Conservation (phyloP, 2,888 invertebrate species). For the Agriopis marginaria region DNA sequence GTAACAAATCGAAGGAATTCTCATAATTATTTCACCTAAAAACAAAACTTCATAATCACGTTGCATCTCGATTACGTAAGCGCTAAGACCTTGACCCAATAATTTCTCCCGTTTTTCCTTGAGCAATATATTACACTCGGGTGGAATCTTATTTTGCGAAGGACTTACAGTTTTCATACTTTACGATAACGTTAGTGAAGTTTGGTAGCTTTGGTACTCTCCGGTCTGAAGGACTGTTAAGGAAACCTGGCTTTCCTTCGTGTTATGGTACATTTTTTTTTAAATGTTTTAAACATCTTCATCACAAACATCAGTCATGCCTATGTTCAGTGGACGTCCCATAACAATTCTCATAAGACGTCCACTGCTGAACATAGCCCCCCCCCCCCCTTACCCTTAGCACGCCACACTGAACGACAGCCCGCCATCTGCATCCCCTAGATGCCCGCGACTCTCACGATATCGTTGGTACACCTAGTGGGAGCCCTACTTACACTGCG, state of each 20-base stretch:
- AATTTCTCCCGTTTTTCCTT: conserved; percentile 24
- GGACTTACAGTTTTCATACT: conserved; percentile 28
- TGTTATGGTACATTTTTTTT: background rate
- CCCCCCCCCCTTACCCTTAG: too few relatives aligned
- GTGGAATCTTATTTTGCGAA: conserved; percentile 25
- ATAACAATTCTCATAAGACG: too few relatives aligned
- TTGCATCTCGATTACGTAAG: conserved; percentile 28
- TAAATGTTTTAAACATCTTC: background rate
- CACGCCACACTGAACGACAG: too few relatives aligned
- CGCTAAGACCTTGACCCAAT: conserved; percentile 28
- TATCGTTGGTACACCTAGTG: too few relatives aligned
- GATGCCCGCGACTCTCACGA: too few relatives aligned
- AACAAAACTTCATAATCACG: conserved; percentile 18
- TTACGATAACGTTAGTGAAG: conserved; percentile 19
- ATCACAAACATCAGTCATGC: too few relatives aligned
- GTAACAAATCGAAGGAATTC: background rate
- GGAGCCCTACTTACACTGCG: too few relatives aligned
- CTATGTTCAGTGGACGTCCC: too few relatives aligned
- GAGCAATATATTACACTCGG: conserved; percentile 22
- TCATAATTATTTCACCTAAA: conserved; percentile 2
- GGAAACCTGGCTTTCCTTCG: background rate
- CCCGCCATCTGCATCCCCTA: too few relatives aligned
- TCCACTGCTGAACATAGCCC: too few relatives aligned
- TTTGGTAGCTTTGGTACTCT: conserved; percentile 10
- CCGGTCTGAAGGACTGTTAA: background rate